phyloP scores from a whole-genome alignment of 2,113 vertebrate species.

The Dasyornis broadbenti region DNA sequence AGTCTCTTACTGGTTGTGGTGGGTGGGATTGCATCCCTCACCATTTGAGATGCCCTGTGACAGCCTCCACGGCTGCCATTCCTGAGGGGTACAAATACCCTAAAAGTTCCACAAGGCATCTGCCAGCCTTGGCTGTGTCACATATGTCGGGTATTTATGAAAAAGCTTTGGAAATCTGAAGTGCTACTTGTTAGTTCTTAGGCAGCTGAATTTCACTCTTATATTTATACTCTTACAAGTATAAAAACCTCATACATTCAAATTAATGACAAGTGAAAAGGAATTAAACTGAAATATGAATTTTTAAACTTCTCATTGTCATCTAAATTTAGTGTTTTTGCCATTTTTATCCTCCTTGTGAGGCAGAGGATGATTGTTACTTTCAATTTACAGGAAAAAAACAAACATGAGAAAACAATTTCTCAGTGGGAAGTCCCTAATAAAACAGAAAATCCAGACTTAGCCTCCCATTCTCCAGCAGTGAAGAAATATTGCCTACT shows the following conservation, averaged over 20 bases:
- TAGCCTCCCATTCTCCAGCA: background rate
- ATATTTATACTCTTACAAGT: too few relatives aligned
- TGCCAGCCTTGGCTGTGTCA: background rate
- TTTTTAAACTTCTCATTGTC: background rate
- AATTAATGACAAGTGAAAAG: background rate
- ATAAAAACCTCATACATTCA: background rate
- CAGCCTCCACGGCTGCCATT: background rate
- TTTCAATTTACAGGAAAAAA: background rate
- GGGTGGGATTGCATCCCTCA: background rate
- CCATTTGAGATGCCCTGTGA: background rate
- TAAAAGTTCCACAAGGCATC: background rate
- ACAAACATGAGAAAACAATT: background rate
- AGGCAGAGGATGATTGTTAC: background rate
- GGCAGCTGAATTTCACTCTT: background rate
- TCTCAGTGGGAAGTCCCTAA: background rate
- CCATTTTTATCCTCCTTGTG: background rate
- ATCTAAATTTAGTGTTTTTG: background rate
- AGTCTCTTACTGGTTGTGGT: background rate
- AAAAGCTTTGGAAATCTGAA: background rate
- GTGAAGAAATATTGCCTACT: background rate
- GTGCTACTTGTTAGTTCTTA: background rate
- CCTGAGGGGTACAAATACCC: background rate
- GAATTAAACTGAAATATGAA: background rate
- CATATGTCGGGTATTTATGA: background rate
- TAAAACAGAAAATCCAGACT: background rate